Conservation (phyloP, 2,888 invertebrate species). For the Micoletzkya japonica region DNA sequence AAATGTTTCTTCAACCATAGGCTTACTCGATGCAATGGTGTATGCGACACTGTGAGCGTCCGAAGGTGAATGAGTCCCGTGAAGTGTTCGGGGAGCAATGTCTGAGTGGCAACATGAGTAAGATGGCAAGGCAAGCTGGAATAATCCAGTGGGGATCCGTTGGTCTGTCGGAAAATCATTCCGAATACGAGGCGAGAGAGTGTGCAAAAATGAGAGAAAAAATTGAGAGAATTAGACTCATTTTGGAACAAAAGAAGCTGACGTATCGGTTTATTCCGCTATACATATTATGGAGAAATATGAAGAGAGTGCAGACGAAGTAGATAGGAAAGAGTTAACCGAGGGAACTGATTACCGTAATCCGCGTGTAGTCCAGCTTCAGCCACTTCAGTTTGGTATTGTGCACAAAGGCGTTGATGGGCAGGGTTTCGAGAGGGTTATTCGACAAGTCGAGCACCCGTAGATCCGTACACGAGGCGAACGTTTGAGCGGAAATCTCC, state of each 20-base stretch:
- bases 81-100: conserved; percentile 42
- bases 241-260: too few relatives aligned
- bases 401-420: conserved; percentile 42
- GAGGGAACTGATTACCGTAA: conserved; percentile 38
- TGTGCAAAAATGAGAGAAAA: too few relatives aligned
- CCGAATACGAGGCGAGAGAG: too few relatives aligned
- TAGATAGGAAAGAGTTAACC: too few relatives aligned
- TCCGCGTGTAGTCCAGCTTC: conserved; percentile 43
- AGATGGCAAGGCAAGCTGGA: too few relatives aligned
- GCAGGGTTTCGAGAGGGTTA: conserved; percentile 47
- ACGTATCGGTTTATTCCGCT: too few relatives aligned
- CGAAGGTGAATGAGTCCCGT: conserved; percentile 44
- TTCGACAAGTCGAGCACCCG: conserved; percentile 48
- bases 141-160: too few relatives aligned
- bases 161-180: too few relatives aligned
- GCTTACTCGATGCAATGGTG: conserved; percentile 39
- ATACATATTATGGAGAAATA: too few relatives aligned
- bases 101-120: conserved; percentile 40
- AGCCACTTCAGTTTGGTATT: conserved; percentile 48
- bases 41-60: conserved; percentile 43
- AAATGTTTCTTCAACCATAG: not conserved
- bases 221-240: too few relatives aligned
- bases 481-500: conserved; percentile 48
- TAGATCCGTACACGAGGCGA: conserved; percentile 44
- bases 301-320: too few relatives aligned